A percentile compares a stretch with the other conserved stretches of the same genome.
These are phyloP conservation scores for Pollenia angustigena DNA, from an alignment of 2,888 invertebrate species.

Conservation along the genomic window DNA sequence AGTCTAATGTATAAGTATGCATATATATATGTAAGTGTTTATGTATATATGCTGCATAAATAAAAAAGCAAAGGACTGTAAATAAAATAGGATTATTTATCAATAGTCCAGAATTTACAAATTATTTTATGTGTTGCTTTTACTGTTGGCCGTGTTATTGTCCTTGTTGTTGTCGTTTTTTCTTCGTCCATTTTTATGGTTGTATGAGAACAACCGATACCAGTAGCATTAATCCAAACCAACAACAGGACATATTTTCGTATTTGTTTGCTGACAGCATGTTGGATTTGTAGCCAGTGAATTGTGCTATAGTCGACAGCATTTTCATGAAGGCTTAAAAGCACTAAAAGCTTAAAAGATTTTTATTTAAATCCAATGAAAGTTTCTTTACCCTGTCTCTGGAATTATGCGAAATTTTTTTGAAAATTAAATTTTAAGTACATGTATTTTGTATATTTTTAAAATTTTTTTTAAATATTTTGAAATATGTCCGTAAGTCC, in stretches of 20 bases:
- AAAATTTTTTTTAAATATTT: too few relatives aligned
- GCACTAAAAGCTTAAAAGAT: background rate
- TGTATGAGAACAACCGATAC: background rate
- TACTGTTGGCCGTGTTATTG: background rate
- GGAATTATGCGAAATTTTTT: background rate
- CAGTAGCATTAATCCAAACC: background rate
- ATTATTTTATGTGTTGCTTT: constrained; percentile 19
- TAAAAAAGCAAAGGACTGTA: background rate
- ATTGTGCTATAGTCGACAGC: background rate
- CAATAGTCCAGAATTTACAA: constrained; percentile 38
- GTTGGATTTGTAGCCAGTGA: background rate
- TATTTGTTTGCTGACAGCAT: background rate
- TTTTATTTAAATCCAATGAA: background rate
- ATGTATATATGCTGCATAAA: too few relatives aligned
- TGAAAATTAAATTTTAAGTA: too few relatives aligned
- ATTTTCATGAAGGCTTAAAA: constrained; percentile 7
- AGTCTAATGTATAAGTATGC: too few relatives aligned
- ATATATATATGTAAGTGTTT: too few relatives aligned
- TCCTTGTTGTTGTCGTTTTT: background rate
- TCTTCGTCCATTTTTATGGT: background rate
- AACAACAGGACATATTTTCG: background rate
- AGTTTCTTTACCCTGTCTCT: background rate
- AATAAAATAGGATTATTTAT: constrained; percentile 38
- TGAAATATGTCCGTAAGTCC: background rate
- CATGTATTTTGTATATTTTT: too few relatives aligned